Evolutionary conservation across 2,113 vertebrate genomes (phyloP).

Genomic region (Hucho hucho): DNA sequence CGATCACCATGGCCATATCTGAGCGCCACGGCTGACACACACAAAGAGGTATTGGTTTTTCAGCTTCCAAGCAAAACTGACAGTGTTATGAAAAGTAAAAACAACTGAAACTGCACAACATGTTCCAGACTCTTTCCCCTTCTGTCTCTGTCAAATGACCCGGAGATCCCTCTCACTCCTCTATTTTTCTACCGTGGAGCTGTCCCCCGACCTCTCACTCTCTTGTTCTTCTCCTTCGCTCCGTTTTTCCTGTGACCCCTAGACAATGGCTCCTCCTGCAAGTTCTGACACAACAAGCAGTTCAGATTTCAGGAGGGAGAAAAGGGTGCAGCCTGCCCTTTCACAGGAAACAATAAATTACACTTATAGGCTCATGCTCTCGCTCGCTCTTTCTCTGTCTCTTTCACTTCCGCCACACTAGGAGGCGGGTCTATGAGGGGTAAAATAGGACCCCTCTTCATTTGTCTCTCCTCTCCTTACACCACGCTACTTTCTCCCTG

Average conservation of each 20-base stretch:
- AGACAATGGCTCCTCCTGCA: conserved; percentile 51
- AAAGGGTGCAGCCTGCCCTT: conserved; percentile 67
- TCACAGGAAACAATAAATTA: conserved; percentile 81
- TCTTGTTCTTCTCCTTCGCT: conserved; percentile 43
- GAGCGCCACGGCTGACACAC: conserved; percentile 45
- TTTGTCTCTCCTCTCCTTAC: conserved; percentile 18
- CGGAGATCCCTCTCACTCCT: conserved; percentile 36
- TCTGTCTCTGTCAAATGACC: conserved; percentile 52
- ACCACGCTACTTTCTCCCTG: conserved; percentile 42
- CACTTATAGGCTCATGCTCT: conserved; percentile 49
- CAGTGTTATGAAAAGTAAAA: background rate
- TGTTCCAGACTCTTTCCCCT: conserved; percentile 24
- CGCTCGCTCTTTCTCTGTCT: conserved; percentile 17
- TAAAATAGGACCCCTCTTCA: conserved; percentile 36
- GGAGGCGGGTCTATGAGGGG: conserved; percentile 32
- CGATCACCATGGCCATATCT: conserved; percentile 92
- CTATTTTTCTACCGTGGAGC: conserved; percentile 21
- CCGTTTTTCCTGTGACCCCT: conserved; percentile 53
- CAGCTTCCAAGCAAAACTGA: background rate
- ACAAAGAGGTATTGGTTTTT: background rate
- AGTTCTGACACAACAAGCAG: conserved; percentile 56
- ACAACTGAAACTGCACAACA: background rate
- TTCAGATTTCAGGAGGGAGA: conserved; percentile 71
- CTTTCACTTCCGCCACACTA: conserved; percentile 15
- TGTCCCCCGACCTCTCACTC: conserved; percentile 42